Evolutionary conservation across 2,113 vertebrate species (phyloP).

Genomic region (Addax nasomaculatus): DNA sequence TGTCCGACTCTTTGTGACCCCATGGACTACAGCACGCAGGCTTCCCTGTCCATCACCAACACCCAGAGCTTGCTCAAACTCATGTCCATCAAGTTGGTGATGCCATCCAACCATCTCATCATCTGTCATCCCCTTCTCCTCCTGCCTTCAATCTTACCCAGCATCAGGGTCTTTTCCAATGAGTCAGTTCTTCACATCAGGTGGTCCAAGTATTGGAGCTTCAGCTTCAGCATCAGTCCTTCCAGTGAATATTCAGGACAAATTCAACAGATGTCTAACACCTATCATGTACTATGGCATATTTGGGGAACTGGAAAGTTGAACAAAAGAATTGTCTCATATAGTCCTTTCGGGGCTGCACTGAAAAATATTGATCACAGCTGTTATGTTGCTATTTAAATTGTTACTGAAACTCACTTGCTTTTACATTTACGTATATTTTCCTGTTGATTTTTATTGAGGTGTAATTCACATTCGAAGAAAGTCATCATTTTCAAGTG

Average conservation of each 20-base stretch:
- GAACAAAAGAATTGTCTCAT: not conserved
- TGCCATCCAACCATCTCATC: not conserved
- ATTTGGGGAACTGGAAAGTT: not conserved
- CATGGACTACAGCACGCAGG: not conserved
- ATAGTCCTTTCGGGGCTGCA: not conserved
- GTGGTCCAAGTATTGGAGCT: not conserved
- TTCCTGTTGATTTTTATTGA: not conserved
- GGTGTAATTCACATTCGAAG: not conserved
- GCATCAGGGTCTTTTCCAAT: not conserved
- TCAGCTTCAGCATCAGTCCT: not conserved
- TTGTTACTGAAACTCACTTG: not conserved
- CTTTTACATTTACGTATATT: not conserved
- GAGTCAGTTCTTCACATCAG: not conserved
- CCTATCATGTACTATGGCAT: not conserved
- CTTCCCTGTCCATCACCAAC: not conserved
- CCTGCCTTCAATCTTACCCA: not conserved
- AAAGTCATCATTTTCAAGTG: not conserved
- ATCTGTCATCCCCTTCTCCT: not conserved
- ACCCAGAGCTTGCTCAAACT: not conserved
- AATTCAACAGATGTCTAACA: not conserved
- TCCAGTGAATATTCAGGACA: not conserved
- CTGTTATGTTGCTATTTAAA: not conserved
- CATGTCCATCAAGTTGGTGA: not conserved
- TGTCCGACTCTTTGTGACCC: fast-evolving
- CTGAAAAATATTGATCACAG: not conserved